A percentile compares a stretch with the other conserved stretches of the same genome.
Evolutionary conservation across 2,797 vertebrate species (phyloP).

Genomic region (Odontamblyopus lacepedii): DNA sequence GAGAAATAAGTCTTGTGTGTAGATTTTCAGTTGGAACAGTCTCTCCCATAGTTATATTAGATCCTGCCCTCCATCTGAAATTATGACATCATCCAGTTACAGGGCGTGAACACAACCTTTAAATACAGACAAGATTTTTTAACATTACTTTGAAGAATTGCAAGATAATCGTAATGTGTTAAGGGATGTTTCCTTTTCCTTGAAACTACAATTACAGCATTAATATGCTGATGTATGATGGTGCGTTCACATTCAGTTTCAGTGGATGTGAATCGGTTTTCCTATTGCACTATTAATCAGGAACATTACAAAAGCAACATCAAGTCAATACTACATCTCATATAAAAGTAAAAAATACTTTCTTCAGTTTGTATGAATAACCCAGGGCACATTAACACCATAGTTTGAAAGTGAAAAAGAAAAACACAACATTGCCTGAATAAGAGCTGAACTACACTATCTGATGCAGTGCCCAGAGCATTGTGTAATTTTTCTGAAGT

Average conservation of each 20-base stretch:
- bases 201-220: background rate
- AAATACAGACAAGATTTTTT: no score
- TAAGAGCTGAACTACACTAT: conserved; percentile 4
- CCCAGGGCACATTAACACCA: conserved; percentile 18
- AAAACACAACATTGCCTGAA: conserved; percentile 16
- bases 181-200: no score
- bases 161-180: no score
- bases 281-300: conserved; percentile 3
- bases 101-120: no score
- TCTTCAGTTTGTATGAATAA: conserved; percentile 21
- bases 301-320: conserved; percentile 14
- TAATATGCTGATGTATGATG: conserved; percentile 8
- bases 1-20: no score
- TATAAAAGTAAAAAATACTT: background rate
- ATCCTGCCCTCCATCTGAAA: no score
- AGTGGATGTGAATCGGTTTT: conserved; percentile 9
- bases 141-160: no score
- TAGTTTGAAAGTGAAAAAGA: conserved; percentile 11
- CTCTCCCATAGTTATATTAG: no score
- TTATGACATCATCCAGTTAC: no score
- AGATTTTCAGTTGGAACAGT: no score
- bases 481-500: background rate
- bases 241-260: background rate
- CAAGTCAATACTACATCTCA: conserved; percentile 30
- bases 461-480: background rate